Evolutionary conservation across 2,888 invertebrate genomes (phyloP).

Genomic region (Cheilosia vulpina): DNA sequence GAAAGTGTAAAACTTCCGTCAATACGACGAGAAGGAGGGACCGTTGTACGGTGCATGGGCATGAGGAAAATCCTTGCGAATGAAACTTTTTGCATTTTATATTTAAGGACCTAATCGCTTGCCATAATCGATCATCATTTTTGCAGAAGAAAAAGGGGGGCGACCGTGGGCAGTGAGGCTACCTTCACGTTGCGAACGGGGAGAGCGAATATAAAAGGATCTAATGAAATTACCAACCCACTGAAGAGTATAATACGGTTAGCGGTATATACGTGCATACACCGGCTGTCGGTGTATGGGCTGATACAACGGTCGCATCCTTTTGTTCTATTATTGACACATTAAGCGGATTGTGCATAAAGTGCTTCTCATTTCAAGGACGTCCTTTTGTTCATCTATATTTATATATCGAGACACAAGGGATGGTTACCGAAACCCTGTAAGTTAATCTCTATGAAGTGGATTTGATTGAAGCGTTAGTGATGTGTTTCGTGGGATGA

Average conservation of each 20-base stretch:
- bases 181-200: too few species aligned
- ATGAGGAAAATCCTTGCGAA: slow-evolving; percentile 38
- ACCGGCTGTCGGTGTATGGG: neutral
- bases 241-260: slow-evolving; percentile 21
- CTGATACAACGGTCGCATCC: too few species aligned
- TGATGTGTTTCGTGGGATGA: too few species aligned
- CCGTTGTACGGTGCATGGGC: neutral
- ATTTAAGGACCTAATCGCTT: slow-evolving; percentile 59
- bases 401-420: too few species aligned
- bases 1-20: slow-evolving; percentile 24
- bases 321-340: slow-evolving; percentile 15
- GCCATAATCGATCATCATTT: slow-evolving; percentile 58
- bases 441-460: too few species aligned
- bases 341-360: slow-evolving; percentile 46
- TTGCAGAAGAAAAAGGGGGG: neutral
- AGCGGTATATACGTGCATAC: neutral
- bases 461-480: too few species aligned
- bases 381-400: neutral
- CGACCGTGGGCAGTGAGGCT: neutral
- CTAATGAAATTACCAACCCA: slow-evolving; percentile 55
- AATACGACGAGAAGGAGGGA: neutral
- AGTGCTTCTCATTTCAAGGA: slow-evolving; percentile 24
- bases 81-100: slow-evolving; percentile 46
- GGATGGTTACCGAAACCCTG: too few species aligned
- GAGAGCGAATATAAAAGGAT: slow-evolving; percentile 24